Conservation (phyloP, 2,888 invertebrate species). For the Erebia epiphron region DNA sequence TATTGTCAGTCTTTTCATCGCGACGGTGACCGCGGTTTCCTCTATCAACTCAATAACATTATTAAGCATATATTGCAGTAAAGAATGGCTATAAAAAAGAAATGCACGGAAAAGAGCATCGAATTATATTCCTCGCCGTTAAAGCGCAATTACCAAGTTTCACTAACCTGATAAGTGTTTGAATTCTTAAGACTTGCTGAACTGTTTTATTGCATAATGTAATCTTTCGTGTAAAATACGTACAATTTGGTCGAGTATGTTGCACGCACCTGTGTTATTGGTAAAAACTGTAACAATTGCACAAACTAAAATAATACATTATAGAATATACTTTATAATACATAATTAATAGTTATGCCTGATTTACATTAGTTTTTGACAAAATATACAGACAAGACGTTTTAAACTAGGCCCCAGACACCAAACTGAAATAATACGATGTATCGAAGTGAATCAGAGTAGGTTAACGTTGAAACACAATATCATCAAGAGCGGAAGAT, state of each 20-base stretch:
- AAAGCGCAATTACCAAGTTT: constrained; percentile 6
- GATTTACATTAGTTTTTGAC: too few relatives aligned
- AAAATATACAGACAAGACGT: too few relatives aligned
- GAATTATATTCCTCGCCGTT: constrained; percentile 13
- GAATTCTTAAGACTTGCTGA: constrained; percentile 10
- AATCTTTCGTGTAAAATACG: constrained; percentile 6
- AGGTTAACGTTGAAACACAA: too few relatives aligned
- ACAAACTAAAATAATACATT: too few relatives aligned
- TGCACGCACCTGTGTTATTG: not conserved
- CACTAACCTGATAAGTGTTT: constrained; percentile 5
- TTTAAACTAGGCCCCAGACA: too few relatives aligned
- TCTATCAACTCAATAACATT: not conserved
- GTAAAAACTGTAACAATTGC: not conserved
- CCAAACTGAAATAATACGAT: too few relatives aligned
- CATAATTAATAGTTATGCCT: too few relatives aligned
- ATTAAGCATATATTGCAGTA: not conserved
- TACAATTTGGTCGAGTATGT: not conserved
- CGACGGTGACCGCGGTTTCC: not conserved
- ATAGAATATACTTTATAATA: too few relatives aligned
- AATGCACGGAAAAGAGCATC: constrained; percentile 8
- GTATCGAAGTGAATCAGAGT: too few relatives aligned
- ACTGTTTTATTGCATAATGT: constrained; percentile 11
- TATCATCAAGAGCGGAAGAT: too few relatives aligned
- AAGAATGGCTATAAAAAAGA: not conserved
- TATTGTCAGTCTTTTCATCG: not conserved